Conservation (phyloP, 1,140 invertebrate species). For the Lamellibrachia luymesi region DNA sequence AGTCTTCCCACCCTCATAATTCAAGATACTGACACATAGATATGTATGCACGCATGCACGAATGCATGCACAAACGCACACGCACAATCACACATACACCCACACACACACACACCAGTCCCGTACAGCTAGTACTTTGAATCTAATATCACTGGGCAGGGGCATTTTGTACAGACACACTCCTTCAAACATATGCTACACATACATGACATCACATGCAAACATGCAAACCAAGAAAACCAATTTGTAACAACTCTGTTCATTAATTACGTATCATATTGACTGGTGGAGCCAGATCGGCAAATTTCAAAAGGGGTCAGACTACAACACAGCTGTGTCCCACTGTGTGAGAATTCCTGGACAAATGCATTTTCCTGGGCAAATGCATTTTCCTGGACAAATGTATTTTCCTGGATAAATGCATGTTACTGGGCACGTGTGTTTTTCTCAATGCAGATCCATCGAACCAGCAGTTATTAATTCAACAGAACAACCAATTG, state of each 20-base stretch:
- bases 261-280: background rate
- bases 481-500: no score
- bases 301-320: background rate
- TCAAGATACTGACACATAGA: background rate
- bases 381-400: background rate
- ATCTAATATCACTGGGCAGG: background rate
- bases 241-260: background rate
- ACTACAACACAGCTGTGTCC: background rate
- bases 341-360: background rate
- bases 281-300: background rate
- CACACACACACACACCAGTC: background rate
- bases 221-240: background rate
- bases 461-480: no score
- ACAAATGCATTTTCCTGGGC: background rate
- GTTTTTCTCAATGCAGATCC: no score
- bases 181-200: background rate
- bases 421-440: background rate
- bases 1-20: background rate
- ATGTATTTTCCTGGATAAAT: background rate
- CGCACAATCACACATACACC: background rate
- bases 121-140: background rate
- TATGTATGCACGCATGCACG: no score
- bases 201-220: background rate
- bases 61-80: background rate
- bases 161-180: background rate